Conservation (phyloP, 2,888 invertebrate genomes). For the Oligia strigilis region DNA sequence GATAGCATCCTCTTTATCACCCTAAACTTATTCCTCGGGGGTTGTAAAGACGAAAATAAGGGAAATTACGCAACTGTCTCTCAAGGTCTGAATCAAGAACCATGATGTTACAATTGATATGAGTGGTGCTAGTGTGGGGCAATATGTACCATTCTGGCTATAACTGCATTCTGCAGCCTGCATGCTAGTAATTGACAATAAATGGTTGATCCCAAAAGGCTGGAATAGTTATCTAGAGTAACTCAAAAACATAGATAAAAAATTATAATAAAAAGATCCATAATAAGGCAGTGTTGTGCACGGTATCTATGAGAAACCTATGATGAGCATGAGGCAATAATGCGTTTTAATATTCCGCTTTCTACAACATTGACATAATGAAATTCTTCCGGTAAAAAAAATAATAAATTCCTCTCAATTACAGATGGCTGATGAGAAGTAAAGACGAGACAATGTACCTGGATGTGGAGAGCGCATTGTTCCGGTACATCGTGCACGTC, state of each 20-base stretch:
- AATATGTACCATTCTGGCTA: too few relatives aligned
- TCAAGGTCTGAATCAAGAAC: too few relatives aligned
- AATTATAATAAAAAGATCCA: not conserved
- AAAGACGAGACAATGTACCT: slow-evolving; percentile 83
- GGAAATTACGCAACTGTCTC: too few relatives aligned
- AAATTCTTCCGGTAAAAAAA: too few relatives aligned
- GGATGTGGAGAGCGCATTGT: slow-evolving; percentile 83
- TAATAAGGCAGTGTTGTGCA: not conserved
- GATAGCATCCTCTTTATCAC: too few relatives aligned
- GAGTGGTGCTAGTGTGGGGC: too few relatives aligned
- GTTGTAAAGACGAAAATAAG: too few relatives aligned
- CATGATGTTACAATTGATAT: too few relatives aligned
- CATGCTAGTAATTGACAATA: too few relatives aligned
- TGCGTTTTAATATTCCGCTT: not conserved
- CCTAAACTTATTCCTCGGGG: too few relatives aligned
- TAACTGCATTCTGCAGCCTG: too few relatives aligned
- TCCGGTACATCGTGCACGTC: slow-evolving; percentile 91
- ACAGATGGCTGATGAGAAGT: slow-evolving; percentile 80
- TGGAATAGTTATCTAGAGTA: not conserved
- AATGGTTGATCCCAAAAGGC: too few relatives aligned
- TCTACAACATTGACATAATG: not conserved
- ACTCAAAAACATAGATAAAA: not conserved
- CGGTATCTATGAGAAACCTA: not conserved
- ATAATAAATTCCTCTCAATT: slow-evolving; percentile 56
- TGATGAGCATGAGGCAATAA: not conserved